Base-by-base conservation (phyloP, 2,797 vertebrate species). In the Naso thynnoides region DNA sequence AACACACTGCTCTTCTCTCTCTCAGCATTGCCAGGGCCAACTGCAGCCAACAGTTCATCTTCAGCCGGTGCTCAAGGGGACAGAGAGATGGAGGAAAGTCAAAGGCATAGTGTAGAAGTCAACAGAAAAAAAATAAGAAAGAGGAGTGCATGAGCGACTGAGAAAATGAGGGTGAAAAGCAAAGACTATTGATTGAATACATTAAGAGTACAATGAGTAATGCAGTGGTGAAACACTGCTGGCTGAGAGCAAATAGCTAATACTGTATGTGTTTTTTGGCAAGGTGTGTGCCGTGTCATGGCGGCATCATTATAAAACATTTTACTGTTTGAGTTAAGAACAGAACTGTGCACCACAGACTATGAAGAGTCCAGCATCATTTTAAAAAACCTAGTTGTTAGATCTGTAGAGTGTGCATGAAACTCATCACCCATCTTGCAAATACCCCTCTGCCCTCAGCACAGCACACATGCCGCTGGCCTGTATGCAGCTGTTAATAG, bases 141-240 rank as follows among this genome's bases (percentile, higher is more conserved):
- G 44, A 63, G 49, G 19, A 68, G 26, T 21, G 63, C 47, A 13
- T 16, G 58, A 64, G 55, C 15, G 16, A 68, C 62, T 63, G 66
- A 69, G 81, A 76, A 78, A 84, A 82, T 73, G 57, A 84, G 70
- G 68, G 70, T 8, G 15, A 67, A 81, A 78, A 78, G 54, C 71
- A 63, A 82, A 77, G 77, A 61, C 61, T 84, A 80, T 90, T 72
- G 81, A 88, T 86, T 86, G 72, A 84, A 78, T 82, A 77, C 64
- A 81, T 89, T 81, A 87, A 58, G 62, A 73, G 29, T 70, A 42
- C 63, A 79, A 42, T 84, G 72, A 87, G 57, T 70, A 77, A 86
- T 82, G 78, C 54, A 31, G 67, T 52, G 50, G 27, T 58, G 38
- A 78, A 84, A 52, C 2, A 33, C 83, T 80, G 63, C 49, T 31